These are phyloP conservation scores for Oostethus manadensis DNA, from an alignment of 2,113 vertebrate genomes.

Conservation along the genomic window DNA sequence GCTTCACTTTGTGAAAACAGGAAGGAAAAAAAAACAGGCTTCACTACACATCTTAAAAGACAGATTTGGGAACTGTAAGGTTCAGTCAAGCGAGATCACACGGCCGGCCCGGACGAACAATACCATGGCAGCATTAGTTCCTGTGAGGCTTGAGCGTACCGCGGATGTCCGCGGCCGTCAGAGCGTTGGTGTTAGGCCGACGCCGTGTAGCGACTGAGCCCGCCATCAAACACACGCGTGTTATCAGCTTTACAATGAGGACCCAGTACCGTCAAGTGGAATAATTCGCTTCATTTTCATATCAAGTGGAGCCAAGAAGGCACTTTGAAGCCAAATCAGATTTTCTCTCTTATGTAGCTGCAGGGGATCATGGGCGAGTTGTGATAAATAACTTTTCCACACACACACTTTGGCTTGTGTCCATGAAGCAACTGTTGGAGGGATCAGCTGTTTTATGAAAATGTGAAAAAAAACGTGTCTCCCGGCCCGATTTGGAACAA, in stretches of 20 bases:
- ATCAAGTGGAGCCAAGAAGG: background rate
- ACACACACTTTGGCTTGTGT: background rate
- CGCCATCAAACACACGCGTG: conserved; percentile 2
- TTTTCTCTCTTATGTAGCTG: conserved; percentile 8
- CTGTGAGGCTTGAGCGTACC: background rate
- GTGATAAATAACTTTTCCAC: background rate
- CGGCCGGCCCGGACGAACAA: background rate
- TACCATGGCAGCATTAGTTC: conserved; percentile 3
- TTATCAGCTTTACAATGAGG: conserved; percentile 10
- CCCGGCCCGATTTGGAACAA: too few relatives aligned
- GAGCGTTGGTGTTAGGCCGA: background rate
- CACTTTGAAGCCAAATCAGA: conserved; percentile 21
- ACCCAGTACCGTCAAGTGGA: conserved; percentile 4
- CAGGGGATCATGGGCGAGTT: background rate
- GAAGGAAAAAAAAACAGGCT: too few relatives aligned
- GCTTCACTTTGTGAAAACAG: too few relatives aligned
- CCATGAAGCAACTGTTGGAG: too few relatives aligned
- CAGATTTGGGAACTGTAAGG: too few relatives aligned
- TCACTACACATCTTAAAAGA: too few relatives aligned
- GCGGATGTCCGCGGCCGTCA: conserved; percentile 1
- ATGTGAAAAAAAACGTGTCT: too few relatives aligned
- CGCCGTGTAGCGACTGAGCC: background rate
- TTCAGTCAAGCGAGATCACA: background rate
- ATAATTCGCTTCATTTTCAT: conserved; percentile 19
- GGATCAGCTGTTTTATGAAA: too few relatives aligned